Evolutionary conservation across 92 coral and sea anemone genomes (phyloP), one percentile per base, ranked within the genome.

Genomic region (Siderastrea radians): DNA sequence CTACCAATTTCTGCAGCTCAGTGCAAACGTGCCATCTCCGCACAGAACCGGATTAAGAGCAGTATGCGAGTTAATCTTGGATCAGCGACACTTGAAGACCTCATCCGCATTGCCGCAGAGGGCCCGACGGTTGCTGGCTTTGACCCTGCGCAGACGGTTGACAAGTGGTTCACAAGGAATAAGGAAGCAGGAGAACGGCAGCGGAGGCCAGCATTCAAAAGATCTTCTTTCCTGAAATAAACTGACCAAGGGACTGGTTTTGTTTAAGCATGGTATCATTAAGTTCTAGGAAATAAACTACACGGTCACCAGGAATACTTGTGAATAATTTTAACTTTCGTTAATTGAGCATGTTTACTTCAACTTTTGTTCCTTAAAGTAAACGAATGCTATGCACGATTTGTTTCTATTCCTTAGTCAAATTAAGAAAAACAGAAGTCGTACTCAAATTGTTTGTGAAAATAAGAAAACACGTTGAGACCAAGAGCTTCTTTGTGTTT

Each of bases 1-100:
- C 77, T 83, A 5, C 95, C 90, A 1, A 75, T 92, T 68, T 92
- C 91, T 8, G 89, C 92, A 51, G 95, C 91, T 13, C 85, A 89
- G 69, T 85, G 87, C 66, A 80, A 91, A 58, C 88, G 88, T 5
- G 82, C 90, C 64, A 68, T 91, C 44, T 91, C 94, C 57, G 58
- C 92, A 52, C 84, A 88, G 90, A 90, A 90, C 83, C 52, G 89
- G 74, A 92, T 87, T 68, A 92, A 88, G 89, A 85, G 84, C 63
- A 68, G 75, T 53, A 44, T 89, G 52, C 90, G 90, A 15, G 91
- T 79, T 50, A 75, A 72, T 45, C 86, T 89, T 74, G 89, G 74
- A 19, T 49, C 89, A 61, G 75, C 86, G 7, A 61, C 71, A 26
- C 78, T 93, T 83, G 93, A 93, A 62, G 87, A 87, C 46, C 85